Evolutionary conservation across 1,140 invertebrate genomes (phyloP).

Genomic region (Chelonus insularis): DNA sequence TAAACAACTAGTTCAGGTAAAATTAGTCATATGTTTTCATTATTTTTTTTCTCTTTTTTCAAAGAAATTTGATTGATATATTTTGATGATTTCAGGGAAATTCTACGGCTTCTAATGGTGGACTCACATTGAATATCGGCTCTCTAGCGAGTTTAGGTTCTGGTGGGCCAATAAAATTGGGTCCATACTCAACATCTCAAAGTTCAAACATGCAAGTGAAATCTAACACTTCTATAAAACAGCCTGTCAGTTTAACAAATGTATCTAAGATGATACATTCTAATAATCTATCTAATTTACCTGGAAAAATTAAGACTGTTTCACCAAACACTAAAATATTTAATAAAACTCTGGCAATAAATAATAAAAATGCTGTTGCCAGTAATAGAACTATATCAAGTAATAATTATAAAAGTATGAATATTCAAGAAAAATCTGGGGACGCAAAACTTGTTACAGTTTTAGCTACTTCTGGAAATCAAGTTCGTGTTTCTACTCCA

Average conservation of each 20-base stretch:
- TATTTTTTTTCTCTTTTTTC: neutral
- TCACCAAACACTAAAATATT: conserved; percentile 41
- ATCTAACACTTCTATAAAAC: conserved; percentile 20
- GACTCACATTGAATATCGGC: conserved; percentile 60
- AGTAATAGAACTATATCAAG: too few relatives aligned
- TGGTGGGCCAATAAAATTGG: conserved; percentile 54
- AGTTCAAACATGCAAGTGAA: neutral
- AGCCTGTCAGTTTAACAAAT: conserved; percentile 13
- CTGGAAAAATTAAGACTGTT: conserved; percentile 45
- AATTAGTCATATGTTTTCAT: neutral
- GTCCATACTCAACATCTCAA: conserved; percentile 37
- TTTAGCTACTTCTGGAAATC: conserved; percentile 36
- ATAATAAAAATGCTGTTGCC: conserved; percentile 40
- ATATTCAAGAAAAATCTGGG: conserved; percentile 34
- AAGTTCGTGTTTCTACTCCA: conserved; percentile 35
- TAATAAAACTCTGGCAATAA: conserved; percentile 38
- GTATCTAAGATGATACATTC: conserved; percentile 25
- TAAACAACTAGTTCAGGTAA: conserved; percentile 43
- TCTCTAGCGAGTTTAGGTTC: conserved; percentile 57
- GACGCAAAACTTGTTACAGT: conserved; percentile 44
- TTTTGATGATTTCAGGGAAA: conserved; percentile 35
- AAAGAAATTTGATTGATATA: too few relatives aligned
- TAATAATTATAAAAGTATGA: conserved; percentile 41
- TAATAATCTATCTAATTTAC: conserved; percentile 24
- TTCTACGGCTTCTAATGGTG: conserved; percentile 42